Base-by-base conservation (phyloP, 2,888 invertebrate species). In the Plebejus argus region DNA sequence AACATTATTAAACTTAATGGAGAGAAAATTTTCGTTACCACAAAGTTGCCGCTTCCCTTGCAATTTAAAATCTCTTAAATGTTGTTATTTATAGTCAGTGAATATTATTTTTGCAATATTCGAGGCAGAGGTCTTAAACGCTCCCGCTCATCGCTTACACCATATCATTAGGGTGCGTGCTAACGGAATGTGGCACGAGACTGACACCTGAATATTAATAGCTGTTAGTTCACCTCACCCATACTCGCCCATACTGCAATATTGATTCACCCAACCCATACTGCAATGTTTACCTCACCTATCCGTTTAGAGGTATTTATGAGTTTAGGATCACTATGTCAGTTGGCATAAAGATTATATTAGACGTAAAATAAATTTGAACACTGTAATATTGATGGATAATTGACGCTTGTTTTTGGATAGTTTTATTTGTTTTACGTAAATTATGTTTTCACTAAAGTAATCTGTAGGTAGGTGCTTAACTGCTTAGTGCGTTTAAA, bases 171-270 rank as follows among this genome's bases (percentile, higher is more conserved):
- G 70, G 76, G 74, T 74, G 79, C 35, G 72, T 58, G 49, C 18
- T 49, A 39, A 18, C 70, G 76, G 77, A 77, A 77, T 78, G 78
- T 79, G 76, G 76, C 66, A 77, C 53, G 76, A 79, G 76, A 77
- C 70, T 77, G 70, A 76, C 75, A 79, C 78, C 79, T 75, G 78
- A 78, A 79, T 79, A 75, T 66, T 78, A 78, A 78, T 74, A 20
- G 39, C 39, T 28, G 28, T 45, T 33, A 20, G 66, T 70, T 66
- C 58, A 20, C 70, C 74, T 76, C 72, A 76, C 20, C 39, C 20
- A 39, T 20, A 45, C 74, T 18, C 5, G n/a, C 39, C 49, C 45
- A 74, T 74, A 8, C 45, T 28, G 66, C 66, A 66, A 33, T 66
- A 33, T 66, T 33, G 66, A 33, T 66, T 66, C 28, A 66, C 66